These are phyloP conservation scores for Actenoides lindsayi DNA, from an alignment of 2,113 vertebrate genomes.

Conservation along the genomic window DNA sequence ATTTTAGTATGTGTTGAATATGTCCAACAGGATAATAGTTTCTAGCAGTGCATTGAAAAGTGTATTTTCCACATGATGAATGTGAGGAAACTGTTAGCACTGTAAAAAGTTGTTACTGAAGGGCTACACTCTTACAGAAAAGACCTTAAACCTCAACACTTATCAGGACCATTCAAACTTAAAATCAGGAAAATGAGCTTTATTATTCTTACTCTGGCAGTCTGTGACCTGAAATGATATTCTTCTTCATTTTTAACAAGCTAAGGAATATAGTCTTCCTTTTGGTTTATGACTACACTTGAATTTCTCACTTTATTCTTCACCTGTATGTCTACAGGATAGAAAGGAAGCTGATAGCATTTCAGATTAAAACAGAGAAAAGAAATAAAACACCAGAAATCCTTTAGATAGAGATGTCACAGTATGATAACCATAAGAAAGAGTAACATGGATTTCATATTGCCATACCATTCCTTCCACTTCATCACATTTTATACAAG, in stretches of 20 bases:
- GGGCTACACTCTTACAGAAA: neutral
- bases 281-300: neutral
- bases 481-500: neutral
- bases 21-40: neutral
- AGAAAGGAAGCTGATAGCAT: neutral
- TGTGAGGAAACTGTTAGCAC: neutral
- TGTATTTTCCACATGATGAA: neutral
- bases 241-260: neutral
- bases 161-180: neutral
- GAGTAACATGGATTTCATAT: neutral
- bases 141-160: neutral
- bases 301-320: neutral
- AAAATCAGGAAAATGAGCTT: neutral
- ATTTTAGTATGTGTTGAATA: neutral
- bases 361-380: neutral
- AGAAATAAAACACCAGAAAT: neutral
- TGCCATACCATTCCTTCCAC: neutral
- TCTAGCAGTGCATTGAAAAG: neutral
- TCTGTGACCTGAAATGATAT: neutral
- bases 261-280: neutral
- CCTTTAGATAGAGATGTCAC: neutral
- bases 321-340: neutral
- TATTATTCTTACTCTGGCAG: neutral
- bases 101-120: neutral
- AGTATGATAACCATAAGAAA: neutral